Percentiles rank a stretch among this genome's conserved stretches.
Evolutionary conservation across 2,113 vertebrate species (phyloP).

Genomic region (Eira barbara): DNA sequence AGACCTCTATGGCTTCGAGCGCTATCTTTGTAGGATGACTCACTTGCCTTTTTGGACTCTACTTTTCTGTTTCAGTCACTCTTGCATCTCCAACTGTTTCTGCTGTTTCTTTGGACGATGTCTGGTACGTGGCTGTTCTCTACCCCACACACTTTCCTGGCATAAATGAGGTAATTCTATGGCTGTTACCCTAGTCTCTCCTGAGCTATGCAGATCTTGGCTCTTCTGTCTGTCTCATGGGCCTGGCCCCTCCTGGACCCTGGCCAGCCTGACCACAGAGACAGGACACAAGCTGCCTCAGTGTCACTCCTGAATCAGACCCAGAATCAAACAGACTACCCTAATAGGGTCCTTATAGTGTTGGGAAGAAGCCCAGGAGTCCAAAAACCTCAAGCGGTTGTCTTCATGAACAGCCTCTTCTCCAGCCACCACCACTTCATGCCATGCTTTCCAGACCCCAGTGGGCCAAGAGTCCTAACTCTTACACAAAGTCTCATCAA

Average conservation of each 20-base stretch:
- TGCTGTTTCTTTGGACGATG: neutral
- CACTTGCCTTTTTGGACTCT: slow-evolving; percentile 33
- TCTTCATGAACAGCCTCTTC: neutral
- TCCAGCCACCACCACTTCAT: neutral
- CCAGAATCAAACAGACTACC: neutral
- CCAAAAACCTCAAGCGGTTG: neutral
- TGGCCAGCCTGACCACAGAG: neutral
- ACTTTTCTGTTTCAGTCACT: neutral
- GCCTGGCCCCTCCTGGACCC: neutral
- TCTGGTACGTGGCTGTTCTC: neutral
- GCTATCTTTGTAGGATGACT: slow-evolving; percentile 67
- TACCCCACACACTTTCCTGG: neutral
- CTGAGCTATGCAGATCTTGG: neutral
- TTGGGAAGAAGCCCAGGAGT: neutral
- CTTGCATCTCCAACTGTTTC: neutral
- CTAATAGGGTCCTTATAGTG: neutral
- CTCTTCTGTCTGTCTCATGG: neutral
- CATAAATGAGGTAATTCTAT: neutral
- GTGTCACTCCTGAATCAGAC: neutral
- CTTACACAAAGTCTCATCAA: neutral
- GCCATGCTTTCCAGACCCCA: neutral
- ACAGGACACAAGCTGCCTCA: neutral
- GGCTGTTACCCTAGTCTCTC: neutral
- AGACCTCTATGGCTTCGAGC: neutral
- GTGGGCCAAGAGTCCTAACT: neutral